Percentiles rank a stretch among this genome's conserved stretches.
Evolutionary conservation across 2,797 vertebrate species (phyloP).

Genomic region (Scolopax bukidnonensis): DNA sequence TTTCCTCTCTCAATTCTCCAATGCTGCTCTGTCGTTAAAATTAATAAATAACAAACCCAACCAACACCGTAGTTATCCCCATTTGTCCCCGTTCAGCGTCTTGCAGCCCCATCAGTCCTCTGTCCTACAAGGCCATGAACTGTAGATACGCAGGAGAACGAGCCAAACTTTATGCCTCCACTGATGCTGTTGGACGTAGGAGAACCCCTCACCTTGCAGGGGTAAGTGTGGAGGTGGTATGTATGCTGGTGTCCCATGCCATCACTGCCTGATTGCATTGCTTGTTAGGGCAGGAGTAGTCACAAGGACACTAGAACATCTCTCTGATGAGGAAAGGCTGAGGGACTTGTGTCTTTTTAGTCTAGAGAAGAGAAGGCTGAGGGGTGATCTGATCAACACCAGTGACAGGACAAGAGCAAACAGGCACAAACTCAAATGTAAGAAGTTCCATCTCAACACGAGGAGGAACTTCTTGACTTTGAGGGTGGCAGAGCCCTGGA

Average conservation of each 20-base stretch:
- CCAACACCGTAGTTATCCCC: conserved; percentile 89
- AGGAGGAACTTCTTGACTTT: too few species aligned
- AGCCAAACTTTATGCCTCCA: conserved; percentile 82
- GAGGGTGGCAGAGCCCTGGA: too few species aligned
- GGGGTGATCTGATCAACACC: too few species aligned
- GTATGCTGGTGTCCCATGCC: accelerated
- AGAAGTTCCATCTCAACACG: too few species aligned
- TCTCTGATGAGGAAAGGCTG: too few species aligned
- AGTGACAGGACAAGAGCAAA: too few species aligned
- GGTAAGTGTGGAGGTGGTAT: conserved; percentile 57
- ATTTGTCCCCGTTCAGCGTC: conserved; percentile 99
- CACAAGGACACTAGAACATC: background rate
- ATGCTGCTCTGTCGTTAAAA: conserved; percentile 73
- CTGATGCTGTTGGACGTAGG: conserved; percentile 77
- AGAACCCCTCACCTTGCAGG: conserved; percentile 71
- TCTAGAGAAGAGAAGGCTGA: too few species aligned
- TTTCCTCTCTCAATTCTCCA: conserved; percentile 70
- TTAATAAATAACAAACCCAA: conserved; percentile 57
- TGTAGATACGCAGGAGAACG: conserved; percentile 80
- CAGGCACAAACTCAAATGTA: too few species aligned
- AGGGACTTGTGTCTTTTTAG: too few species aligned
- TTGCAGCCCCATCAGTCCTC: conserved; percentile 92
- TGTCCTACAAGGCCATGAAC: conserved; percentile 89
- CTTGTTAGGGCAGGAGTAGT: background rate
- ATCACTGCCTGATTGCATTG: too few species aligned